Evolutionary conservation across 1,140 invertebrate genomes (phyloP), one percentile per base, ranked within the genome.

Genomic region (Pollicipes pollicipes): DNA sequence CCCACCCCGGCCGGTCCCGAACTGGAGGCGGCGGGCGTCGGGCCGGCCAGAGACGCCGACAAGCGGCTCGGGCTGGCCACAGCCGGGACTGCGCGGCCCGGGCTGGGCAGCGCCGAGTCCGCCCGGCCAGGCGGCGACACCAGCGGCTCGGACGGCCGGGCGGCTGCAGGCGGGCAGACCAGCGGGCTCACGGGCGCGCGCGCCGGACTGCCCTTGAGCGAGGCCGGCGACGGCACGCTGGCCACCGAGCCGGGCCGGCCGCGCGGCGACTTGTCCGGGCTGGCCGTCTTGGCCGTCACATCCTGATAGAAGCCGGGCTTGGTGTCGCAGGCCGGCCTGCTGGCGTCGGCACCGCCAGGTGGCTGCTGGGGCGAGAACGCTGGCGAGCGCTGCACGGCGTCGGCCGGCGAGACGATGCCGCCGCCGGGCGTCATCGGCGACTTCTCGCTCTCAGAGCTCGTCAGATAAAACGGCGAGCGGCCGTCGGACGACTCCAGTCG

Each of bases 241-340:
- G 64, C 28, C n/a, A 29, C 64, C 64, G 64, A 66, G 64, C 64
- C 64, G 64, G 64, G 64, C 64, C n/a, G 64, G 24, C 8, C 17
- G 6, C 28, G 28, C 16, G 64, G 64, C 10, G 64, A 66, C 64
- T 66, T 66, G 64, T 66, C 64, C 27, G 64, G 64, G 28, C 64
- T 66, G 64, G 64, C 67, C 30, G 73, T 66, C 72, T 75, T 75
- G 30, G 73, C 73, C 17, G 75, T 73, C 72, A 74, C 88, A 73
- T 89, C 88, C 79, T 90, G 88, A 78, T 90, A 90, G 76, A 90
- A 90, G 4, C 88, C 88, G 63, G 88, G 88, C 72, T 87, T 83
- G 4, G 89, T 86, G 27, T 87, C 84, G 2, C 87, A 87, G 3
- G 27, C 64, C 27, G 26, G 27, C 27, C 64, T 4, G 27, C n/a